phyloP scores from a whole-genome alignment of 2,113 vertebrate genomes.

The Lampris incognitus region DNA sequence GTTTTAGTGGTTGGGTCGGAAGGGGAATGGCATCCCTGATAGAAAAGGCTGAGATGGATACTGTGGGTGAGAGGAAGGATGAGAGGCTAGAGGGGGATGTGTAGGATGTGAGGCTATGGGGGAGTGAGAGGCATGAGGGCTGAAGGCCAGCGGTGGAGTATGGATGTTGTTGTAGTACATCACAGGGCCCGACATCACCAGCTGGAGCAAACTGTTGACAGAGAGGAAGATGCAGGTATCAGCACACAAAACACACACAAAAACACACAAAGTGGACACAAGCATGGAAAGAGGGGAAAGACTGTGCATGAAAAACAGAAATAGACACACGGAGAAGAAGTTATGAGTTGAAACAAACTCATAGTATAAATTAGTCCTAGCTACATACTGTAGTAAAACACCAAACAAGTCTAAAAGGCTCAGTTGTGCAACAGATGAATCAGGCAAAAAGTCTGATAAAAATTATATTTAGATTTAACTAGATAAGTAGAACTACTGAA shows the following conservation, averaged over 20 bases:
- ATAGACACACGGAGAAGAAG: neutral
- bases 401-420: neutral
- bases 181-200: slow-evolving; percentile 95
- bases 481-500: too few species aligned
- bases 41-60: slow-evolving; percentile 85
- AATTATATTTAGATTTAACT: too few species aligned
- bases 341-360: neutral
- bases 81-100: slow-evolving; percentile 70
- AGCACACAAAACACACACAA: slow-evolving; percentile 1
- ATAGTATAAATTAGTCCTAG: too few species aligned
- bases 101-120: slow-evolving; percentile 81
- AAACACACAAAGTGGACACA: neutral
- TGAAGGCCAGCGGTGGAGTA: slow-evolving; percentile 88
- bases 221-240: too few species aligned
- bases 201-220: slow-evolving; percentile 90
- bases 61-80: slow-evolving; percentile 75
- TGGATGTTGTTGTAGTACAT: slow-evolving; percentile 96
- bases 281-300: neutral
- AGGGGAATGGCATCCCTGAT: slow-evolving; percentile 89
- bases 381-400: neutral
- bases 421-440: too few species aligned
- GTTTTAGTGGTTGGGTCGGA: slow-evolving; percentile 88
- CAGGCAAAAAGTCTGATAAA: too few species aligned
- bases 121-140: slow-evolving; percentile 75
- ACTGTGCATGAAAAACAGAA: neutral